A percentile compares a stretch with the other conserved stretches of the same genome.
These are phyloP conservation scores for Temnothorax nylanderi DNA, from an alignment of 1,140 invertebrate species.

Conservation along the genomic window DNA sequence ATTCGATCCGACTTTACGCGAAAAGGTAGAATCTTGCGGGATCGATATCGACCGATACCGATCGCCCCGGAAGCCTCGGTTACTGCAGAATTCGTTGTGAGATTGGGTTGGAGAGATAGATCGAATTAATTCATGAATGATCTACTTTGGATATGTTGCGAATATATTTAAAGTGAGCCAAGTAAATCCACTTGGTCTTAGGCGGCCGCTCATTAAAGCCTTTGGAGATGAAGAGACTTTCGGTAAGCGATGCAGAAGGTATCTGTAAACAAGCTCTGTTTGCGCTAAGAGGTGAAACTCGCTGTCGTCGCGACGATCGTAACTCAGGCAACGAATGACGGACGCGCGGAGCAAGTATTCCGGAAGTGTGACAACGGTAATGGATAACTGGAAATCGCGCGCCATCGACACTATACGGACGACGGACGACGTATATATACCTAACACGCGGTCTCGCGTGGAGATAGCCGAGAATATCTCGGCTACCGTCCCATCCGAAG, in stretches of 20 bases:
- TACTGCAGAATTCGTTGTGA: background rate
- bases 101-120: background rate
- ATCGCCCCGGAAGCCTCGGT: background rate
- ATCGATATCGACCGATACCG: background rate
- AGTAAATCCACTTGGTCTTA: background rate
- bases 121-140: background rate
- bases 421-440: conserved; percentile 42
- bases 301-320: conserved; percentile 19
- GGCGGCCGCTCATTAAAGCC: background rate
- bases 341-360: conserved; percentile 76
- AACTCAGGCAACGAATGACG: conserved; percentile 46
- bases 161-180: background rate
- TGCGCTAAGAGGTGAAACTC: background rate
- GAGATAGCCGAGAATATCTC: conserved; percentile 59
- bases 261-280: conserved; percentile 21
- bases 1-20: background rate
- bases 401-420: conserved; percentile 65
- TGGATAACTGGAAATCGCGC: conserved; percentile 81
- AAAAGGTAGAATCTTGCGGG: conserved; percentile 10
- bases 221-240: background rate
- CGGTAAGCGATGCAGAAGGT: background rate
- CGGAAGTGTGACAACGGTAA: conserved; percentile 83
- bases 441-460: conserved; percentile 16
- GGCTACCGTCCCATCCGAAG: conserved; percentile 60
- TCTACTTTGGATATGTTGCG: background rate